Evolutionary conservation across 2,113 vertebrate species (phyloP).

Genomic region (Neolamprologus caudopunctatus): DNA sequence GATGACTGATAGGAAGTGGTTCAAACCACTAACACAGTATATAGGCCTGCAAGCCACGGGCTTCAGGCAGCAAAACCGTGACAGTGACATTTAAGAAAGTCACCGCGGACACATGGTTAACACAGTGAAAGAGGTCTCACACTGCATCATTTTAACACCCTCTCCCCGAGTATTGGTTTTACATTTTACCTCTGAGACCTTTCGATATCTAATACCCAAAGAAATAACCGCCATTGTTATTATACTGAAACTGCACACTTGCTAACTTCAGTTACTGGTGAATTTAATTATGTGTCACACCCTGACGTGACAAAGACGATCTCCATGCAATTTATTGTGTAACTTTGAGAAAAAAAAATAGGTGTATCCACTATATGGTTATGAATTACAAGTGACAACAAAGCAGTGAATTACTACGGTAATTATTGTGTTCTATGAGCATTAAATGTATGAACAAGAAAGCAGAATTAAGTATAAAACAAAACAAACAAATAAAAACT

Average conservation of each 20-base stretch:
- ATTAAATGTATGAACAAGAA: background rate
- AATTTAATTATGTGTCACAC: background rate
- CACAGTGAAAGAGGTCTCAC: background rate
- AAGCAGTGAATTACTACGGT: background rate
- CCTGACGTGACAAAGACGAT: background rate
- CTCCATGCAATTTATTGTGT: background rate
- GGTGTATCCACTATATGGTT: background rate
- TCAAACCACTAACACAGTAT: conserved; percentile 4
- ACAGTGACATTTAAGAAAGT: conserved; percentile 10
- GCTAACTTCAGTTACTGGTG: background rate
- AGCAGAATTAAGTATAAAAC: background rate
- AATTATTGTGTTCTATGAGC: background rate
- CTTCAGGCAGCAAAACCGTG: background rate
- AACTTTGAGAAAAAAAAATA: rapidly evolving
- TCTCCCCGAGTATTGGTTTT: background rate
- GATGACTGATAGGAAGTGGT: conserved; percentile 42
- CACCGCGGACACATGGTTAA: background rate
- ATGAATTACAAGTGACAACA: background rate
- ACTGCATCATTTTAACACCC: background rate
- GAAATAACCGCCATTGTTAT: background rate
- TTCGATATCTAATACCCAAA: background rate
- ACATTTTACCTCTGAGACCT: background rate
- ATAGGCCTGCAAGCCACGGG: background rate
- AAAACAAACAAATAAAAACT: background rate
- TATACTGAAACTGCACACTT: background rate